Evolutionary conservation across 2,113 vertebrate genomes (phyloP), one percentile per base, ranked within the genome.

Genomic region (Xerus inauris): DNA sequence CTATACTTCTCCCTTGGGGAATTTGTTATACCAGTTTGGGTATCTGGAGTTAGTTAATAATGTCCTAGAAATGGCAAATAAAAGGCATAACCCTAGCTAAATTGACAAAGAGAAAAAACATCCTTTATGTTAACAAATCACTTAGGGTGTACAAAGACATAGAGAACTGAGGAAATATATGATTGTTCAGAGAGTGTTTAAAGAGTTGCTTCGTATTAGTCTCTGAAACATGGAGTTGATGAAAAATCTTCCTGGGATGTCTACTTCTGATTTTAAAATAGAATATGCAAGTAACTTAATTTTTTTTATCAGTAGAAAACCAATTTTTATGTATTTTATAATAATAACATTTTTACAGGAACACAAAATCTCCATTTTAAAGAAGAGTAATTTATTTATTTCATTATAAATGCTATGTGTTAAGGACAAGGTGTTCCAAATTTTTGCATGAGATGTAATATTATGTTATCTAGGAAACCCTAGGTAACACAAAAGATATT

Each of bases 51-150:
- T 79, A 82, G 54, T 97, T 95, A 94, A 88, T 96, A 97, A 95
- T 96, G 67, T 69, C 81, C 87, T 85, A 94, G 84, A 91, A 87
- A 94, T 90, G 84, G 64, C 94, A 97, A 97, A 96, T 35, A 95
- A 69, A 94, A 79, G 57, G 82, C 83, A 89, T 80, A 89, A 51
- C 6, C 6, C 5, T 86, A 26, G 30, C 19, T 83, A 83, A 65
- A 91, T 75, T 69, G 32, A 95, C 51, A 89, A 71, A 95, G 49
- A 7, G 47, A 97, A 72, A 93, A 51, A 84, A 57, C 51, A 69
- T 81, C 91, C 12, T 87, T 95, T 94, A 57, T 76, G 6, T 49
- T 81, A 91, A n/a, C 59, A 95, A 96, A 57, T 94, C 91, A 82
- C 57, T 95, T 6, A 54, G 24, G 6, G 20, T 84, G 26, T 79